phyloP scores from a whole-genome alignment of 35 echinoderm and acorn worm genomes.

The Apostichopus californicus region DNA sequence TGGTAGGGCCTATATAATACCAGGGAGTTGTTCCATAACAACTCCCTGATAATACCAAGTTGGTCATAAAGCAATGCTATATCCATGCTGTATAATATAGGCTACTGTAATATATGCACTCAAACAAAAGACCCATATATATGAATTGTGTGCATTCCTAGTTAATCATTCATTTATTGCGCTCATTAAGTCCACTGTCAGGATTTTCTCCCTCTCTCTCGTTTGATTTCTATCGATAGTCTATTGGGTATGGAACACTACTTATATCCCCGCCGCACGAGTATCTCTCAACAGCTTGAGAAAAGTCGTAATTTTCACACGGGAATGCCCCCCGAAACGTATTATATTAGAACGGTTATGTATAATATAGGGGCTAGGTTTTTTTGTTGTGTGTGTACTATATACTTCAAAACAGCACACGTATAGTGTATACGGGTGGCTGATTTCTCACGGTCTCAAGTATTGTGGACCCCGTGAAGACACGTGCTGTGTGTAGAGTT shows the following conservation, averaged over 20 bases:
- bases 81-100: too few relatives aligned
- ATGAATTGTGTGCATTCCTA: slow-evolving; percentile 8
- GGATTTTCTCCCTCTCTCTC: too few relatives aligned
- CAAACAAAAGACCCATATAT: neutral
- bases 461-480: neutral
- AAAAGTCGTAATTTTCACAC: slow-evolving; percentile 34
- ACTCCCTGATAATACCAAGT: too few relatives aligned
- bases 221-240: too few relatives aligned
- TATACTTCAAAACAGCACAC: slow-evolving; percentile 11
- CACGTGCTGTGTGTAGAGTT: neutral
- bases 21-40: too few relatives aligned
- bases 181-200: neutral
- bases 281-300: slow-evolving; percentile 2
- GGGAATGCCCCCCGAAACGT: neutral
- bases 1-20: too few relatives aligned
- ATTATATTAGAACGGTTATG: neutral
- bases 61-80: too few relatives aligned
- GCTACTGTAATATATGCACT: neutral
- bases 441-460: slow-evolving; percentile 1
- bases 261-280: neutral
- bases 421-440: neutral
- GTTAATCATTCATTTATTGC: slow-evolving; percentile 36
- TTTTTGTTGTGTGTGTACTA: neutral
- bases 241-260: neutral
- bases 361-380: neutral